These are phyloP conservation scores for Triplophysa yarkandensis DNA, from an alignment of 2,797 vertebrate genomes.

Conservation along the genomic window DNA sequence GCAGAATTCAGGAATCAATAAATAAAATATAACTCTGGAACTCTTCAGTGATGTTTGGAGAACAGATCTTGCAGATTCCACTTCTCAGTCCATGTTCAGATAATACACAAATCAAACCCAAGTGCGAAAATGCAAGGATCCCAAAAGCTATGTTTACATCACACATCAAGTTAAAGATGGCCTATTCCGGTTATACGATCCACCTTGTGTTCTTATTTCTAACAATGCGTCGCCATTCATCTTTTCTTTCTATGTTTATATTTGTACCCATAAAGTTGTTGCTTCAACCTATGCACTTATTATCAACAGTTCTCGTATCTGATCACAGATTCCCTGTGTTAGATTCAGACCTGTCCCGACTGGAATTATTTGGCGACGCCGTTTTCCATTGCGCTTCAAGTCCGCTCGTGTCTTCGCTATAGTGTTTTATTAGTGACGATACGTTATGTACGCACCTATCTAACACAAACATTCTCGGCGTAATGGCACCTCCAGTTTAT, in stretches of 20 bases:
- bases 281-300: not conserved
- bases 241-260: not conserved
- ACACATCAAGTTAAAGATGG: not conserved
- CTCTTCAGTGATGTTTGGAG: not conserved
- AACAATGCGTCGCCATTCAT: not conserved
- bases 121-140: too few species aligned
- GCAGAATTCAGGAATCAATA: not conserved
- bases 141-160: not conserved
- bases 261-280: not conserved
- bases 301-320: not conserved
- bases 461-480: constrained; percentile 21
- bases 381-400: not conserved
- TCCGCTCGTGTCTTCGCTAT: constrained; percentile 4
- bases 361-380: not conserved
- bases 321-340: not conserved
- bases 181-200: too few species aligned
- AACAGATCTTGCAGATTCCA: not conserved
- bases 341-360: not conserved
- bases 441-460: constrained; percentile 29
- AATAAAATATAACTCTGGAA: not conserved
- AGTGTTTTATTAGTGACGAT: constrained; percentile 37
- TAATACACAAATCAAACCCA: not conserved
- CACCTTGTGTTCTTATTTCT: not conserved
- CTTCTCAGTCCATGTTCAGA: too few species aligned
- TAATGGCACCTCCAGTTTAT: not conserved